Base-by-base conservation (phyloP, 2,888 invertebrate genomes). In the Gastrophysa polygoni region DNA sequence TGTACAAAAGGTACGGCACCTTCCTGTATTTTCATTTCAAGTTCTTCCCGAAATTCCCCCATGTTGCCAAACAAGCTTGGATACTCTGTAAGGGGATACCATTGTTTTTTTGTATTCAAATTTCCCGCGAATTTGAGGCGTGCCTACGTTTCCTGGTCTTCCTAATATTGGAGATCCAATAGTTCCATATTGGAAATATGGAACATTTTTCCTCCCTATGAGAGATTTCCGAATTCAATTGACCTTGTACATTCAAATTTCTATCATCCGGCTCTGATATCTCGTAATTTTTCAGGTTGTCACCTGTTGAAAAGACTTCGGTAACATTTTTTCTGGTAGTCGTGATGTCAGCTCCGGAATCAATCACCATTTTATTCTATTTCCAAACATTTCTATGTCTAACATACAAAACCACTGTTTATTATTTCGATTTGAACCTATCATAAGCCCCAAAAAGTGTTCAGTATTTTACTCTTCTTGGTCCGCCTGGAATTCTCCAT, bases 291-390 rank as follows among this genome's bases (percentile, higher is more conserved):
- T n/a, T 3, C 24, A 3, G 24, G 24, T 24, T 24, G 4, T 24
- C 3, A 5, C 7, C 24, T 24, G 24, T 24, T 24, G 7, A 24
- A 24, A 7, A 24, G 24, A 24, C n/a, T 57, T 59, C 38, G 6
- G 52, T 8, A 50, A 59, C n/a, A 17, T 16, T 28, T 14, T 34
- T 59, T 21, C 14, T 46, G 60, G 55, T 11, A 60, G 4, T 34
- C 60, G 18, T 57, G n/a, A 60, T 48, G 46, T 60, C 60, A 47
- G 60, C 60, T 56, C 60, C 60, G 6, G 54, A 57, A 32, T 59
- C 59, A 8, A 59, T 28, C 21, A 59, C 8, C 2, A 59, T 34
- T 7, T 34, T 14, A 4, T 21, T 28, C 4, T 3, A 57, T 18
- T 21, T 28, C 4, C 10, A 57, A 59, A 54, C 11, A 28, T 54